Base-by-base conservation (phyloP, 1,140 invertebrate species). In the Ips typographus region DNA sequence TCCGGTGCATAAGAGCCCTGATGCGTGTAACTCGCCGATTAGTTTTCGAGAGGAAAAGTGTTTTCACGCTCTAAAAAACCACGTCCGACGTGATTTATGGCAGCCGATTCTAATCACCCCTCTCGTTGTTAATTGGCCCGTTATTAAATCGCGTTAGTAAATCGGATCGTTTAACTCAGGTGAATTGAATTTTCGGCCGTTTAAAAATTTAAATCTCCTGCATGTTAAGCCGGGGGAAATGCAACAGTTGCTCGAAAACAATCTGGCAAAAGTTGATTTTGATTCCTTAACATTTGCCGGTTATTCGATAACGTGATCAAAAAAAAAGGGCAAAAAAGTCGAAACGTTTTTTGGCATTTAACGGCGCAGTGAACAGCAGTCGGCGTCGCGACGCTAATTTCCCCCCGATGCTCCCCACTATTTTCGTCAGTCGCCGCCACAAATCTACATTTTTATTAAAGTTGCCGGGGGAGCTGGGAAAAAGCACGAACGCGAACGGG, bases 61-160 rank as follows among this genome's bases (percentile, higher is more conserved):
- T 65, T 65, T 65, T 65, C 52, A 65, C 63, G 63, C 40, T 65
- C 52, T 52, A 56, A 56, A 64, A 64, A 64, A 52, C 49, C 38
- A 51, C 22, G 36, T 47, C 49, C 2, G 39, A 7, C 6, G 63
- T 65, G 63, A 65, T 65, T 65, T 65, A 65, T 65, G 63, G 63
- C 49, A 8, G 53, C 36, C 56, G 63, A 65, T 56, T 65, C 43
- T 65, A 65, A 65, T 65, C 63, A 65, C 47, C 47, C 63, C 51
- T 40, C 61, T 49, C 7, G 3, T 39, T 63, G 61, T 52, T 49
- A 63, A 63, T 63, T 51, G 61, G 61, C 38, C 38, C 38, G 61
- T 63, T 63, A 63, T 63, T 63, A 63, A 63, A 63, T 63, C 61
- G 40, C 40, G 61, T 37, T 61, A 59, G 38, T 59, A 7, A 59